phyloP scores from a whole-genome alignment of 2,888 invertebrate species.

The Macropis europaea region DNA sequence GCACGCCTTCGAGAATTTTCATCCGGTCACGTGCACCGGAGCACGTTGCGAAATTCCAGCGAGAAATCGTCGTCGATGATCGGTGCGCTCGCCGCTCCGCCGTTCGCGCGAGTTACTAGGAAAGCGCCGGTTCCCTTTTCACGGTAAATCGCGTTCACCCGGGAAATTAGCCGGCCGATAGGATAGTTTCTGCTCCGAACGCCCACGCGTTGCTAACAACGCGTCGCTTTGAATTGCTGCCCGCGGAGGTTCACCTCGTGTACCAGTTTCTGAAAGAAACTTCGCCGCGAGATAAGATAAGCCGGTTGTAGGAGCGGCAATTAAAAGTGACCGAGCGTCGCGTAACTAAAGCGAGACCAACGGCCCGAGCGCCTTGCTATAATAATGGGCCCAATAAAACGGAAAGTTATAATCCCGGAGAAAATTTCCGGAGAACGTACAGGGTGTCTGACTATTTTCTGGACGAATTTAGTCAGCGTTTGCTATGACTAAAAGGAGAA shows the following conservation, averaged over 20 bases:
- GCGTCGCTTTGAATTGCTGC: background rate
- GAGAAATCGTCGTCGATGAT: conserved; percentile 22
- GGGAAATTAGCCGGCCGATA: background rate
- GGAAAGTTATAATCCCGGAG: conserved; percentile 6
- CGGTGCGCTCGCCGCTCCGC: no score
- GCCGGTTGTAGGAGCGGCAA: conserved; percentile 52
- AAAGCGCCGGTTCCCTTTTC: background rate
- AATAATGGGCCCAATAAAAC: background rate
- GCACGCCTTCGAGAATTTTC: conserved; percentile 32
- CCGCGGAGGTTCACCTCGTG: conserved; percentile 15
- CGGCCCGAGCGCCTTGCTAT: background rate
- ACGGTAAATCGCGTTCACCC: background rate
- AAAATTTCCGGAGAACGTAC: no score
- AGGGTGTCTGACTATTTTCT: no score
- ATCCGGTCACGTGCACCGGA: background rate
- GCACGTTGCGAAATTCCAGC: background rate
- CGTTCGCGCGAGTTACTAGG: background rate
- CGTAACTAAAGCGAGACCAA: background rate
- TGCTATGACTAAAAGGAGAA: no score
- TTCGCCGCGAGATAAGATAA: conserved; percentile 57
- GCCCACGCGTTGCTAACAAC: background rate
- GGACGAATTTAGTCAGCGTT: no score
- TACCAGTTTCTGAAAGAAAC: conserved; percentile 33
- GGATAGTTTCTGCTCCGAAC: no score
- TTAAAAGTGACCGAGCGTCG: conserved; percentile 24